These are phyloP conservation scores for Stenodema calcarata DNA, from an alignment of 2,888 invertebrate genomes.

Conservation along the genomic window DNA sequence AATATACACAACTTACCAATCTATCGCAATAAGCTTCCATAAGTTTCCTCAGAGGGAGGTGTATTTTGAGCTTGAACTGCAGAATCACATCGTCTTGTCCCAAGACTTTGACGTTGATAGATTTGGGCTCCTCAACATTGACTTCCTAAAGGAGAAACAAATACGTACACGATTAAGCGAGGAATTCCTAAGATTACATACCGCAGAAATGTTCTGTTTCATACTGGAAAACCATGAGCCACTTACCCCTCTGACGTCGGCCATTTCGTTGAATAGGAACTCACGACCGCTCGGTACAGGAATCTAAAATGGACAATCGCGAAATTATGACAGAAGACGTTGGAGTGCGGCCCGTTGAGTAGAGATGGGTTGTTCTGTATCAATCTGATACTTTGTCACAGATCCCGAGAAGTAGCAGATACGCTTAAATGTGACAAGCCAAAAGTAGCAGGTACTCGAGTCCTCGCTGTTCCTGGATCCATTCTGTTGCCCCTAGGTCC, in stretches of 20 bases:
- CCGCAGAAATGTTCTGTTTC: background rate
- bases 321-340: too few species aligned
- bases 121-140: conserved; percentile 65
- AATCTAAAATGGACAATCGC: too few species aligned
- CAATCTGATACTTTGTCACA: too few species aligned
- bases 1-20: conserved; percentile 74
- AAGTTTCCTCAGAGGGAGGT: conserved; percentile 89
- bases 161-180: background rate
- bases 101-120: conserved; percentile 91
- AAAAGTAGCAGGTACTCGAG: too few species aligned
- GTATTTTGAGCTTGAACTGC: conserved; percentile 96
- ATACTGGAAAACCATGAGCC: conserved; percentile 58
- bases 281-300: too few species aligned
- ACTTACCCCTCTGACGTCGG: conserved; percentile 72
- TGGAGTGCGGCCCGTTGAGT: too few species aligned
- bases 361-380: too few species aligned
- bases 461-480: too few species aligned
- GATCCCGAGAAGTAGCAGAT: too few species aligned
- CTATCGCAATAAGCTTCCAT: conserved; percentile 97
- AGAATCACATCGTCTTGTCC: conserved; percentile 96
- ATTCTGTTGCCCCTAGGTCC: too few species aligned
- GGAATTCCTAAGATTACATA: background rate
- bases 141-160: conserved; percentile 49
- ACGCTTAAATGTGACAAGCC: too few species aligned
- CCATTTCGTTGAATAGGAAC: conserved; percentile 63